A percentile compares a stretch with the other conserved stretches of the same genome.
These are phyloP conservation scores for Microctonus hyperodae DNA, from an alignment of 2,888 invertebrate species.

Conservation along the genomic window DNA sequence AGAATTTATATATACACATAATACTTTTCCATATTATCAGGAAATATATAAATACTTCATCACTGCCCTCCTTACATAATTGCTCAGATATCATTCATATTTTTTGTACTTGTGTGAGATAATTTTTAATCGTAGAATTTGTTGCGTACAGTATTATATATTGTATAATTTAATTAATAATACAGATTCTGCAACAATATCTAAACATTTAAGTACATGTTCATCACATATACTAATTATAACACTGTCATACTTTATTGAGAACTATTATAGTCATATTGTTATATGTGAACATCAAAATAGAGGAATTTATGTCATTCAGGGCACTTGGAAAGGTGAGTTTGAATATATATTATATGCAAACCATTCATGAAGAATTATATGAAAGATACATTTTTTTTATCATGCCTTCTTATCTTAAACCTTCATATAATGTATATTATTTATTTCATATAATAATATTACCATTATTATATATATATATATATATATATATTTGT, in stretches of 20 bases:
- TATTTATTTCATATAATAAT: no score
- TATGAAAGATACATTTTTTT: conserved; percentile 15
- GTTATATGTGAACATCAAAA: conserved; percentile 25
- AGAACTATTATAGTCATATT: conserved; percentile 13
- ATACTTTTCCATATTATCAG: conserved; percentile 35
- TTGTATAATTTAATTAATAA: conserved; percentile 18
- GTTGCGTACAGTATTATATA: not conserved
- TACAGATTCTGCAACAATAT: conserved; percentile 4
- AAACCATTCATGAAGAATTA: conserved; percentile 2
- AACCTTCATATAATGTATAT: not conserved
- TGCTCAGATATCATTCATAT: conserved; percentile 16
- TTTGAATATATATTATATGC: conserved; percentile 9
- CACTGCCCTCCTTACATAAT: not conserved
- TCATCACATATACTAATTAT: conserved; percentile 62
- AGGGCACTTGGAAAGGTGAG: conserved; percentile 26
- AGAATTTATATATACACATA: conserved; percentile 27
- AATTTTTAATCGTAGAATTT: conserved; percentile 3
- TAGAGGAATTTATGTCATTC: conserved; percentile 7
- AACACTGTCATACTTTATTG: conserved; percentile 51
- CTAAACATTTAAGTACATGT: conserved; percentile 44
- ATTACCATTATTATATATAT: no score
- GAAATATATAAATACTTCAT: conserved; percentile 34
- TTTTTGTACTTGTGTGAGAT: conserved; percentile 30
- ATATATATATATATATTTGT: no score
- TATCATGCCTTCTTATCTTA: not conserved